A percentile compares a stretch with the other conserved stretches of the same genome.
Evolutionary conservation across 1,140 invertebrate genomes (phyloP).

Genomic region (Pseudomyrmex gracilis): DNA sequence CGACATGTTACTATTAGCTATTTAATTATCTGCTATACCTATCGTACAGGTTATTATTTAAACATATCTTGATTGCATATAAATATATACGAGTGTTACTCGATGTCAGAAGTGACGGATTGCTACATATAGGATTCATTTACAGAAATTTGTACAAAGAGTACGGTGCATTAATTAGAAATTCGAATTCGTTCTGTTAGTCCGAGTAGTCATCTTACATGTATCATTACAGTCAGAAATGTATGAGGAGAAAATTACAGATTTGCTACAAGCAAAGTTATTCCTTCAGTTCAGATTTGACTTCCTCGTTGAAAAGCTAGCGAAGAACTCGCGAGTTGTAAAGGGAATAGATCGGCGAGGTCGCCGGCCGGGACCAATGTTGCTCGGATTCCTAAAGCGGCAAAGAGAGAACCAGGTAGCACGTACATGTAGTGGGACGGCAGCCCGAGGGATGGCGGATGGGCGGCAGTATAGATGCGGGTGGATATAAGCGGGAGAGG

Average conservation of each 20-base stretch:
- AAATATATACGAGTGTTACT: neutral
- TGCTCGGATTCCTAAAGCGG: slow-evolving; percentile 55
- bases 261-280: slow-evolving; percentile 33
- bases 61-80: neutral
- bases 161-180: neutral
- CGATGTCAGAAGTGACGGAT: neutral
- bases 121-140: neutral
- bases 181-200: neutral
- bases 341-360: slow-evolving; percentile 34
- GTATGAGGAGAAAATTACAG: slow-evolving; percentile 29
- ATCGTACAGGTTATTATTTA: no score
- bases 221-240: slow-evolving; percentile 1
- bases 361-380: slow-evolving; percentile 61
- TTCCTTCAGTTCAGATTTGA: slow-evolving; percentile 22
- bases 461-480: slow-evolving; percentile 58
- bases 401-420: slow-evolving; percentile 68
- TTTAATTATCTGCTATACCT: no score
- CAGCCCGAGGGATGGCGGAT: neutral
- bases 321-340: slow-evolving; percentile 37
- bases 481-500: slow-evolving; percentile 58
- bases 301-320: slow-evolving; percentile 37
- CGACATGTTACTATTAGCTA: no score
- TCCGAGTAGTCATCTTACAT: neutral
- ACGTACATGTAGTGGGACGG: slow-evolving; percentile 49
- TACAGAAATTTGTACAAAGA: neutral